Evolutionary conservation across 2,113 vertebrate species (phyloP), one percentile per base, ranked within the genome.

Genomic region (Pelecanoides urinatrix): DNA sequence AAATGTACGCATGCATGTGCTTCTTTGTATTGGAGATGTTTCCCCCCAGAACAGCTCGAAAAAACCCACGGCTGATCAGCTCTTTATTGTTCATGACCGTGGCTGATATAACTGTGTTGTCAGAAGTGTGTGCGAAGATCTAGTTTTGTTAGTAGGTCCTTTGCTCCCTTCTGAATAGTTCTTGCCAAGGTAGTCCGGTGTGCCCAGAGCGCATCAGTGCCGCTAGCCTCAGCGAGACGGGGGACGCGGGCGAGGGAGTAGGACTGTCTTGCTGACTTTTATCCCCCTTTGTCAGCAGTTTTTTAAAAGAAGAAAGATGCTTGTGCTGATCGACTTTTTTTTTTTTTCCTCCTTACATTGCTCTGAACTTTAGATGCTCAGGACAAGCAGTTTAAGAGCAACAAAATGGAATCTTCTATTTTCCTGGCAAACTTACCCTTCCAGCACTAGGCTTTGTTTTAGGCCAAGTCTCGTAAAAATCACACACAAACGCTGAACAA

Each of bases 381-480:
- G 73, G 81, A 84, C 61, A 93, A 90, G 87, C 50, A 55, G 40
- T 44, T 76, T 86, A 86, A 79, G 65, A 96, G 55, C 81, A 91
- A 34, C 49, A 66, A 91, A 96, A 91, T 34, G 47, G 66, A 91
- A 92, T 55, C 63, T 20, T 36, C 95, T 95, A 36, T 95, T 94
- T 96, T 93, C 63, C 96, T 96, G 94, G 85, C 90, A 94, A 75
- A 67, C 42, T 29, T 63, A 75, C 16, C 59, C 65, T 94, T 86
- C 36, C 70, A 90, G 78, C 23, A 27, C n/a, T 83, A 66, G 49
- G 67, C 73, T 97, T 92, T 92, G 59, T 89, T 96, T 91, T 72
- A 77, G 80, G 88, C 96, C 96, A 96, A 84, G 45, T 52, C 87
- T 93, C 14, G 19, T 96, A 96, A 97, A 97, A 96, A 95, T 97